Evolutionary conservation across 1,140 invertebrate species (phyloP), one percentile per base, ranked within the genome.

Genomic region (Lordiphosa mommai): DNA sequence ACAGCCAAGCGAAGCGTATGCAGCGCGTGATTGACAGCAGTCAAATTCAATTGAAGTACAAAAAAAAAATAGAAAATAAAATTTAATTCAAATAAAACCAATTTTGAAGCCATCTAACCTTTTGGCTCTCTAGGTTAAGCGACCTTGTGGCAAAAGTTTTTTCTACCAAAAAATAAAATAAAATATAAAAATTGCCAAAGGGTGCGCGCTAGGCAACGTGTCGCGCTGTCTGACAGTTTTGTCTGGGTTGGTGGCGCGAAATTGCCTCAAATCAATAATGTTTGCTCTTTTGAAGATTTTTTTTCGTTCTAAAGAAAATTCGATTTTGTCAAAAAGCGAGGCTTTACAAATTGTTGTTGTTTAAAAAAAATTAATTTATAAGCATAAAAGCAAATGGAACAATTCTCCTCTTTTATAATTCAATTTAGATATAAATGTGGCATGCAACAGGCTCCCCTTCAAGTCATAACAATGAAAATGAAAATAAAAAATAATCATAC

Each of bases 1-100:
- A 84, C 72, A 84, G 77, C 56, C 72, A 77, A 84, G 57, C 69
- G 77, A 84, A 84, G 77, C 77, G 77, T 84, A 84, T 84, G 77
- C 72, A 84, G 63, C 77, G 68, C 77, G 77, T 84, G 77, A 84
- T 84, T 84, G 77, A 84, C 77, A 84, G 77, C 77, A 84, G 77
- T 84, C 77, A 77, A 84, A 84, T 84, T 84, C 77, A 84, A 84
- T 84, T 84, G 77, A 84, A 84, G 49, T 33, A 36, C 51, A 76
- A 59, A 66, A 59, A 59, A 43, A 44, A 30, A 16, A 40, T 7
- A 38, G 37, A 17, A 76, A 82, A 84, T 76, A 84, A 77, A 84
- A 84, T 84, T 84, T 84, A 84, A 84, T 84, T 84, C 77, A 65
- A 84, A 84, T 84, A 84, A 84, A 84, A 72, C 68, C 77, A 84